Percentiles rank a stretch among this genome's conserved stretches.
phyloP scores from a whole-genome alignment of 2,888 invertebrate species.

The Octodonta nipae region DNA sequence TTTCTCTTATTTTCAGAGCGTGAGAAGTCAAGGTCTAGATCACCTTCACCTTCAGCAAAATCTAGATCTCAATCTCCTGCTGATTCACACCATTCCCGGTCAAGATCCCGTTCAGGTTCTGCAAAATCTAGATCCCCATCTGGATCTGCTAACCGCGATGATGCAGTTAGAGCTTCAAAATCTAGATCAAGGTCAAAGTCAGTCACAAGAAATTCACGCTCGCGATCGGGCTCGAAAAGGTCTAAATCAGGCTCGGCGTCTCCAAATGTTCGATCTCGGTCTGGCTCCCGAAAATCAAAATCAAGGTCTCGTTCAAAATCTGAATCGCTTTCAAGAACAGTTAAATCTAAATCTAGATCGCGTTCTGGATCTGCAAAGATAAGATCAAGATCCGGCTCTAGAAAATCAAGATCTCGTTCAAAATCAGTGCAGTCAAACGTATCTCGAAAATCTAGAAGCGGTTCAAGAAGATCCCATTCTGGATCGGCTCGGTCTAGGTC shows the following conservation, averaged over 20 bases:
- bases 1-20: too few species aligned
- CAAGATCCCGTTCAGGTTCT: slow-evolving; percentile 23
- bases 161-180: too few species aligned
- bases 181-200: slow-evolving; percentile 5
- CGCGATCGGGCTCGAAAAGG: slow-evolving; percentile 18
- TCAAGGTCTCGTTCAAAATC: slow-evolving; percentile 23
- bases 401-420: slow-evolving; percentile 19
- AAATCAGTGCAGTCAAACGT: slow-evolving; percentile 13
- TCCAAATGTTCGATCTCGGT: slow-evolving; percentile 7
- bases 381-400: slow-evolving; percentile 12
- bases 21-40: too few species aligned
- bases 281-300: slow-evolving; percentile 7
- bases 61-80: slow-evolving; percentile 7
- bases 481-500: slow-evolving; percentile 21
- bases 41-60: slow-evolving; percentile 7
- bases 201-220: slow-evolving; percentile 13
- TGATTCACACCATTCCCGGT: slow-evolving; percentile 8
- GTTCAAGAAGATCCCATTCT: slow-evolving; percentile 7
- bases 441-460: slow-evolving; percentile 15
- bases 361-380: slow-evolving; percentile 13
- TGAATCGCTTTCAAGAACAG: slow-evolving; percentile 5
- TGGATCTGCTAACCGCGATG: too few species aligned
- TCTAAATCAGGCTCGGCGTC: slow-evolving; percentile 6
- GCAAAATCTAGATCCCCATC: too few species aligned
- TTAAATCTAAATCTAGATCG: slow-evolving; percentile 11